phyloP scores from a whole-genome alignment of 2,888 invertebrate species.

The Pollenia amentaria region DNA sequence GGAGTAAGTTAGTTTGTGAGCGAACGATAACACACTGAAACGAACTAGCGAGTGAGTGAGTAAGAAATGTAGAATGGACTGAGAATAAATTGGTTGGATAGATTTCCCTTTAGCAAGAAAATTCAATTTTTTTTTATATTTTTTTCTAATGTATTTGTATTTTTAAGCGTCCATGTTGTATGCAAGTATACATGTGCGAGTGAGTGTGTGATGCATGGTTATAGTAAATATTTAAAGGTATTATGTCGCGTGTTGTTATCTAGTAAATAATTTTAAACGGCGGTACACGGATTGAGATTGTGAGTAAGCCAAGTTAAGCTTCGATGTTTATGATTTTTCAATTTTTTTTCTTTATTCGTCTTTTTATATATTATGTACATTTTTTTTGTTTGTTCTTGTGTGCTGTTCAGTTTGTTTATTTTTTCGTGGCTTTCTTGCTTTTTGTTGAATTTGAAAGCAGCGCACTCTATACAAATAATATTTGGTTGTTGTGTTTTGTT shows the following conservation, averaged over 20 bases:
- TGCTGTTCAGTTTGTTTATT: conserved; percentile 7
- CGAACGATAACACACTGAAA: conserved; percentile 7
- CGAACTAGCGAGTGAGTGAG: conserved; percentile 23
- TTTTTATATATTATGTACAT: conserved; percentile 16
- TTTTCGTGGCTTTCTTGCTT: conserved; percentile 17
- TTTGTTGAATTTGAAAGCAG: conserved; percentile 57
- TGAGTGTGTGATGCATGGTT: conserved; percentile 36
- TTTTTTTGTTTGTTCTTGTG: conserved; percentile 22
- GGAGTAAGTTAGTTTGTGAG: conserved; percentile 39
- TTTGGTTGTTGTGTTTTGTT: conserved; percentile 36
- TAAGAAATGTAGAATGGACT: conserved; percentile 12
- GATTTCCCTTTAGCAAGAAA: conserved; percentile 63
- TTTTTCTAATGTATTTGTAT: conserved; percentile 9
- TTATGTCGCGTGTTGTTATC: conserved; percentile 72
- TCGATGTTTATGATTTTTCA: conserved; percentile 70
- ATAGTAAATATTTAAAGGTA: conserved; percentile 72
- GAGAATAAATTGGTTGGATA: conserved; percentile 72
- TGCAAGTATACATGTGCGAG: conserved; percentile 9
- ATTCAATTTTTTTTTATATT: neutral
- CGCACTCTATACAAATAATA: conserved; percentile 63
- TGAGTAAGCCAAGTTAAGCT: conserved; percentile 71
- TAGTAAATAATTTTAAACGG: conserved; percentile 71
- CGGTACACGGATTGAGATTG: conserved; percentile 61
- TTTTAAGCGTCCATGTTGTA: conserved; percentile 13
- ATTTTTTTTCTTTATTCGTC: conserved; percentile 13